Evolutionary conservation across 2,797 vertebrate species (phyloP), one percentile per base, ranked within the genome.

Genomic region (Myripristis jacobus): DNA sequence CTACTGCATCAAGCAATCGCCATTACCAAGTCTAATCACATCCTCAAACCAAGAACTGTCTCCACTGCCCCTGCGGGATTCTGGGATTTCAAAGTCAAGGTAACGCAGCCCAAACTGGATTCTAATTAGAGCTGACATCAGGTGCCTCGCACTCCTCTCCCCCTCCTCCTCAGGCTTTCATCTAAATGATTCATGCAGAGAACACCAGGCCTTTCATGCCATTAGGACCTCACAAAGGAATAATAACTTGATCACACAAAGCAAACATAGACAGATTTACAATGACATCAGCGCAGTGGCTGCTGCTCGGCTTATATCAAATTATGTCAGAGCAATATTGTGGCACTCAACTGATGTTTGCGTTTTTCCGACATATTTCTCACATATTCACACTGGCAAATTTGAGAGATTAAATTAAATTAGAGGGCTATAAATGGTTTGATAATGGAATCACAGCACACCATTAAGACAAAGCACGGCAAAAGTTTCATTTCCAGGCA

Each of bases 41-140:
- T 89, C 78, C 78, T 81, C 86, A 76, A 83, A 84, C 77, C 34
- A 77, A 87, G 86, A 85, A 77, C 84, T 79, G 89, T 89, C 89
- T 91, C 73, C 80, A 62, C 70, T 84, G 81, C 77, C 85, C 82
- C 90, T 84, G 83, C 90, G 91, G 89, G 91, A 91, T 85, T 87
- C 77, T 83, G 65, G 79, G 87, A 92, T 93, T 92, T 92, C 89
- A 92, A 92, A 93, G 93, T 92, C 91, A 93, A 93, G 90, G 88
- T 87, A 90, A 83, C 75, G 38, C 66, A n/a, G 88, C 81, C 89
- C 90, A 90, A 92, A 92, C 90, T 91, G 87, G 89, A 94, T 89
- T 91, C 81, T 93, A 93, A 94, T 94, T 94, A 93, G 93, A 92
- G 82, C 84, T 93, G 93, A 92, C 92, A 91, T 89, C 92, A 92